Base-by-base conservation (phyloP, 2,113 vertebrate species). In the Limnothrissa miodon region DNA sequence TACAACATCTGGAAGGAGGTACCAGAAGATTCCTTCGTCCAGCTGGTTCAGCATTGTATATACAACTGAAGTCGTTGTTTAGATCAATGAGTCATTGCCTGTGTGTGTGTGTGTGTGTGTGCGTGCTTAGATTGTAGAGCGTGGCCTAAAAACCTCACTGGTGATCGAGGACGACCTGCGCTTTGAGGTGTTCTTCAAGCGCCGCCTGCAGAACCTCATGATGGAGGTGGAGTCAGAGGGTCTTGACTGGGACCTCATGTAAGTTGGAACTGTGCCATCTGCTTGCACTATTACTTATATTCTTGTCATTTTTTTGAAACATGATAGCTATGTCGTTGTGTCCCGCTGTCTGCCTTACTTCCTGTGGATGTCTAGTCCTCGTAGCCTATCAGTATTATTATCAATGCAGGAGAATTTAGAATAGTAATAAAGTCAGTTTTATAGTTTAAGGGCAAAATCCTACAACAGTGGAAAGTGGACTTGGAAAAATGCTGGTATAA, bases 101-200 rank as follows among this genome's bases (percentile, higher is more conserved):
- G 29, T 70, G 62, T 70, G 66, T 74, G 66, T 74, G 36, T 29
- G 39, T 51, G 25, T 62, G 48, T 56, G 78, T 53, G 80, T 66
- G 53, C 25, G 6, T n/a, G 9, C 21, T 15, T 82, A 98, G 97
- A 90, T 98, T 1, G 94, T 89, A 1, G 95, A 95, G 25, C 89
- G 94, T 21, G 89, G 92, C 0, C 90, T 99, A 78, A 81, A 86
- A 66, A 92, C 90, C 1, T 95, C 95, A 0, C 90, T 98, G 5
- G 96, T 98, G 82, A 96, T 99, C 0, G 97, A 99, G 90, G 97
- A 99, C 0, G 97, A 99, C 82, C 90, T 99, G 56, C 94, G 97
- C 19, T 99, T 99, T 4, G 97, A 98, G 93, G 92, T 98, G 82
- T 99, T 98, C 91, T 99, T 99, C 90, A 97, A 96, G 88, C 94